Evolutionary conservation across 2,113 vertebrate genomes (phyloP).

Genomic region (Labeo rohita): DNA sequence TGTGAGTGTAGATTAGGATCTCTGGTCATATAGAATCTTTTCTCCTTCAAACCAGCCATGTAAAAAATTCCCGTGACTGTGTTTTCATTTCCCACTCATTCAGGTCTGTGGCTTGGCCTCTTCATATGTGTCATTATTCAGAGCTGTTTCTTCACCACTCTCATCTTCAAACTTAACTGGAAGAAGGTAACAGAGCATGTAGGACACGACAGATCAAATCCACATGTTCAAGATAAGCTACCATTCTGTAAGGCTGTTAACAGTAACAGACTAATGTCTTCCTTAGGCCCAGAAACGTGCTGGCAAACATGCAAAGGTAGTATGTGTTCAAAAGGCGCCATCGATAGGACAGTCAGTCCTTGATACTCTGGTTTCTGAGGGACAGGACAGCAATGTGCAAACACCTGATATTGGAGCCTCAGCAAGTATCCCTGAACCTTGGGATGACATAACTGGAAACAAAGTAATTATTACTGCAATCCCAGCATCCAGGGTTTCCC

Average conservation of each 20-base stretch:
- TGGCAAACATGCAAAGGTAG: conserved; percentile 56
- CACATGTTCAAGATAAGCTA: background rate
- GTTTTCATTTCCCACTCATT: background rate
- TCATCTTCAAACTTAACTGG: conserved; percentile 87
- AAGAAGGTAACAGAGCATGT: conserved; percentile 84
- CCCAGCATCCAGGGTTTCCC: background rate
- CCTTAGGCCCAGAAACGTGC: conserved; percentile 70
- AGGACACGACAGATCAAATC: background rate
- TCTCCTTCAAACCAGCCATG: background rate
- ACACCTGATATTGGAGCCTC: conserved; percentile 17
- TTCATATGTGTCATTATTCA: conserved; percentile 74
- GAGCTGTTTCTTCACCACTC: conserved; percentile 72
- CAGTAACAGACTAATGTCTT: background rate
- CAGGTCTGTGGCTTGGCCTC: conserved; percentile 88
- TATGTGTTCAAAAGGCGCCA: conserved; percentile 47
- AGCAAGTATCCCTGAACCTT: conserved; percentile 43
- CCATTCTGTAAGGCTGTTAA: background rate
- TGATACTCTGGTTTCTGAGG: conserved; percentile 56
- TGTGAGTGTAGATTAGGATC: background rate
- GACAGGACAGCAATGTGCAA: conserved; percentile 32
- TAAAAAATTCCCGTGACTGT: background rate
- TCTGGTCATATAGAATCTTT: background rate
- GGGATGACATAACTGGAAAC: conserved; percentile 41
- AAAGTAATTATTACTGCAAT: conserved; percentile 20
- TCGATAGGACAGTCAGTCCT: conserved; percentile 43